Evolutionary conservation across 2,888 invertebrate species (phyloP).

Genomic region (Leptinotarsa tumamoca): DNA sequence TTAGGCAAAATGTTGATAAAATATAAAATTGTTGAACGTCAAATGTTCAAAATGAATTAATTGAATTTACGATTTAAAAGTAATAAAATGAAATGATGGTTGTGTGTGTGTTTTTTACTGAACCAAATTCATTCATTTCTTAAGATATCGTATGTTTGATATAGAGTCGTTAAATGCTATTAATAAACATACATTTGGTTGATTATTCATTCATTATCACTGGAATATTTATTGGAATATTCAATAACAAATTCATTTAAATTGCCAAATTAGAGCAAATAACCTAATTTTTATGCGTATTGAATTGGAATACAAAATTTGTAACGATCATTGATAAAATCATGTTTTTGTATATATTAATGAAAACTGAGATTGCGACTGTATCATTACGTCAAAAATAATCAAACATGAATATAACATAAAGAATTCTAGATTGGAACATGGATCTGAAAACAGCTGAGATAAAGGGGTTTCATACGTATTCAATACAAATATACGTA

Average conservation of each 20-base stretch:
- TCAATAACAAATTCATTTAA: not conserved
- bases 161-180: too few species aligned
- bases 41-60: too few species aligned
- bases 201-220: not conserved
- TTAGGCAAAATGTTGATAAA: too few species aligned
- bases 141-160: too few species aligned
- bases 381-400: not conserved
- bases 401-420: not conserved
- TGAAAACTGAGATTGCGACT: not conserved
- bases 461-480: too few species aligned
- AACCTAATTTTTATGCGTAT: not conserved
- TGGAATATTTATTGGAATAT: not conserved
- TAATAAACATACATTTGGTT: not conserved
- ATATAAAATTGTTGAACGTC: too few species aligned
- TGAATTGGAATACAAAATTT: not conserved
- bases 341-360: not conserved
- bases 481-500: too few species aligned
- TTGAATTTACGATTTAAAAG: too few species aligned
- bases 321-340: not conserved
- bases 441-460: not conserved
- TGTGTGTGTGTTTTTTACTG: too few species aligned
- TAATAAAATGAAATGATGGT: too few species aligned
- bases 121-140: too few species aligned
- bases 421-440: not conserved
- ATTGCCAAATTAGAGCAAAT: not conserved